These are phyloP conservation scores for Lutraria rhynchaena DNA, from an alignment of 1,140 invertebrate species.

Conservation along the genomic window DNA sequence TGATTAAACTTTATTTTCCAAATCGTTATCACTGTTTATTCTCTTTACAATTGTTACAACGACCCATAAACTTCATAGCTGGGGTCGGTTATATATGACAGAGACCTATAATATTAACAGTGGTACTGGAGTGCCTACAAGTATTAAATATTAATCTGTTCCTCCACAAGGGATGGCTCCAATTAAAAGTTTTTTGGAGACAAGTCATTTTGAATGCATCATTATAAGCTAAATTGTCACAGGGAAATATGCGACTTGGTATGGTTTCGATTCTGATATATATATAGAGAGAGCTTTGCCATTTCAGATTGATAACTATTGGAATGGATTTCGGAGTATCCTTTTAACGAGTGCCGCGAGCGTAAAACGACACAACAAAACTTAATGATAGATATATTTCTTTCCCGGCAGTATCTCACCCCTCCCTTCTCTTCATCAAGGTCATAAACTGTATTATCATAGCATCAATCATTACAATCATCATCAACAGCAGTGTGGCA, in stretches of 20 bases:
- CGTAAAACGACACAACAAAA: neutral
- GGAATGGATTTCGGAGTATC: constrained; percentile 44
- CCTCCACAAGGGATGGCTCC: too few species aligned
- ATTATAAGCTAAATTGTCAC: neutral
- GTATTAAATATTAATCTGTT: neutral
- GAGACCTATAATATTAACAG: neutral
- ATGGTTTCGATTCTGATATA: neutral
- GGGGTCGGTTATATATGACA: too few species aligned
- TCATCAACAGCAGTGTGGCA: too few species aligned
- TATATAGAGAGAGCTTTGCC: neutral
- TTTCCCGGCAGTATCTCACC: neutral
- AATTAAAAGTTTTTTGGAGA: neutral
- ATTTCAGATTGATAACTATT: constrained; percentile 29
- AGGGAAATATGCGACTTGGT: neutral
- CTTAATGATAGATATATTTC: neutral
- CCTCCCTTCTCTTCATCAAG: neutral
- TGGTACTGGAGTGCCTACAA: neutral
- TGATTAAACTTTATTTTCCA: too few species aligned
- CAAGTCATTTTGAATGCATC: neutral
- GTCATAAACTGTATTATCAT: too few species aligned
- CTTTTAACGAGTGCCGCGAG: neutral
- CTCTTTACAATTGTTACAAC: too few species aligned
- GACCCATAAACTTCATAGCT: too few species aligned
- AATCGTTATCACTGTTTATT: too few species aligned
- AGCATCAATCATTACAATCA: too few species aligned